A percentile compares a stretch with the other conserved stretches of the same genome.
phyloP scores from a whole-genome alignment of 1,140 invertebrate species.

The Elymnias hypermnestra region DNA sequence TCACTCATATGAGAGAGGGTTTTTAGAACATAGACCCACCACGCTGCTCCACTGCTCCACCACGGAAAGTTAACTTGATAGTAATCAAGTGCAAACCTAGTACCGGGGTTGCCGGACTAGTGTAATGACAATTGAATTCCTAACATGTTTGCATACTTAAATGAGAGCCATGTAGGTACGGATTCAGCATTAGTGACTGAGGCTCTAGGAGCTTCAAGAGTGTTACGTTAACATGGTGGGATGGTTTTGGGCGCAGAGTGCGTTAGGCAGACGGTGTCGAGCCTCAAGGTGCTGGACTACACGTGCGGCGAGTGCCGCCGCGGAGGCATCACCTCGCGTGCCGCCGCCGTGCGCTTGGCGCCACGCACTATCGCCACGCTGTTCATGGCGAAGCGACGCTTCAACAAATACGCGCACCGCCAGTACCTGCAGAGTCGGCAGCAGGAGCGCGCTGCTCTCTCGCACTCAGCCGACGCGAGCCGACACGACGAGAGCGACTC shows the following conservation, averaged over 20 bases:
- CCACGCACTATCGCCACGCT: constrained; percentile 67
- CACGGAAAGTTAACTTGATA: too few species aligned
- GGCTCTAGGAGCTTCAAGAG: neutral
- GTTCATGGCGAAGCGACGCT: constrained; percentile 69
- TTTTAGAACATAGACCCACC: too few species aligned
- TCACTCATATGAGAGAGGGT: too few species aligned
- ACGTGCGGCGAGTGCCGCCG: constrained; percentile 68
- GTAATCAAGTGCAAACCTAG: too few species aligned
- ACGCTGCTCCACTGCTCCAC: too few species aligned
- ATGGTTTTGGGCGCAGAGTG: constrained; percentile 46
- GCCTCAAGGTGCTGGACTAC: constrained; percentile 66
- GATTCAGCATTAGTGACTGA: neutral
- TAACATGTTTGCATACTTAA: too few species aligned
- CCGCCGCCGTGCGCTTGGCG: constrained; percentile 61
- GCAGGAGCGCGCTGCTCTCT: constrained; percentile 19
- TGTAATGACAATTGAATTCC: too few species aligned
- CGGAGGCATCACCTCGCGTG: constrained; percentile 65
- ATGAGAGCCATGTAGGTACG: neutral
- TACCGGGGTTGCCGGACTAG: too few species aligned
- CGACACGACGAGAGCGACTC: constrained; percentile 7
- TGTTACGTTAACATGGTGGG: neutral
- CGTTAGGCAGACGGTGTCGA: constrained; percentile 60
- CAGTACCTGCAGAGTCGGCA: constrained; percentile 53
- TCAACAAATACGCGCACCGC: constrained; percentile 72
- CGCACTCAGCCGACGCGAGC: constrained; percentile 3